These are phyloP conservation scores for Portunus trituberculatus DNA, from an alignment of 1,140 invertebrate genomes.

Conservation along the genomic window DNA sequence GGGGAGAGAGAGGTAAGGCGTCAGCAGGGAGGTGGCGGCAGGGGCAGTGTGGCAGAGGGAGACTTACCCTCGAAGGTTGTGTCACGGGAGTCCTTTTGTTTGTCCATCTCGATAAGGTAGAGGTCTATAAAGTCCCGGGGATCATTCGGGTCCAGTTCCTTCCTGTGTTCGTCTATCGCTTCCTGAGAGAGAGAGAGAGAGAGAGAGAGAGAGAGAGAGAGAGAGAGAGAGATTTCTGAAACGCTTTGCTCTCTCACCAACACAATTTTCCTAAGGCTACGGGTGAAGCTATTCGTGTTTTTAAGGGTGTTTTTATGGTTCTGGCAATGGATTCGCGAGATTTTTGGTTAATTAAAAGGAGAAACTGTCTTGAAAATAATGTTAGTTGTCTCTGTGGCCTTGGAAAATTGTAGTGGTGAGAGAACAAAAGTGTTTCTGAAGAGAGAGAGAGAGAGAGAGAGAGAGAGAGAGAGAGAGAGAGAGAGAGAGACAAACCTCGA, in stretches of 20 bases:
- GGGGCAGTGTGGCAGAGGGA: background rate
- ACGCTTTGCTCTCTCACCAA: no score
- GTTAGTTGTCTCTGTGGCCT: no score
- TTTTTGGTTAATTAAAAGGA: no score
- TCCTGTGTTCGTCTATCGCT: conserved; percentile 79
- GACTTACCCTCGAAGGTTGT: conserved; percentile 72
- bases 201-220: background rate
- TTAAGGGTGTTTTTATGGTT: no score
- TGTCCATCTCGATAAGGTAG: conserved; percentile 79
- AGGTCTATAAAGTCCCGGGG: conserved; percentile 81
- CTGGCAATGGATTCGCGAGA: no score
- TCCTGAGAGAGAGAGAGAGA: background rate
- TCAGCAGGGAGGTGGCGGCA: background rate
- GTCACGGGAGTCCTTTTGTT: conserved; percentile 33
- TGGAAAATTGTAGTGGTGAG: no score
- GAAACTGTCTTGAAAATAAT: no score
- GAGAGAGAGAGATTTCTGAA: background rate
- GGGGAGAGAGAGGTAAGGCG: background rate
- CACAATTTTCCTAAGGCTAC: no score
- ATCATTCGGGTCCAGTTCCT: conserved; percentile 79
- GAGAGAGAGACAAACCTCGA: no score
- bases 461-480: no score
- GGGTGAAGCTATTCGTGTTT: no score
- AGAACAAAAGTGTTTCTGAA: no score
- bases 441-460: background rate